Evolutionary conservation across 1,140 invertebrate species (phyloP).

Genomic region (Drosophila arizonae): DNA sequence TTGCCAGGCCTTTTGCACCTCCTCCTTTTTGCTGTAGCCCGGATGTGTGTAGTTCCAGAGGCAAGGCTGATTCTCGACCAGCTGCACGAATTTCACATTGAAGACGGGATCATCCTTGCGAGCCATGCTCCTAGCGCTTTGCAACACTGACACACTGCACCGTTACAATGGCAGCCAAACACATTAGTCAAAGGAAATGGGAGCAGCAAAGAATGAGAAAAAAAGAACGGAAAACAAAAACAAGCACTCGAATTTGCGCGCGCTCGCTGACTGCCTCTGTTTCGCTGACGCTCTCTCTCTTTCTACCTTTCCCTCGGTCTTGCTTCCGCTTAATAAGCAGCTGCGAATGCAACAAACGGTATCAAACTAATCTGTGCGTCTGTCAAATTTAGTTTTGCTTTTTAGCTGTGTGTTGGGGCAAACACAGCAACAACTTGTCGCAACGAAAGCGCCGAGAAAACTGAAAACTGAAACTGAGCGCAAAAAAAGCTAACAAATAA

Average conservation of each 20-base stretch:
- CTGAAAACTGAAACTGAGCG: constrained; percentile 56
- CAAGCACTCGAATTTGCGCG: constrained; percentile 20
- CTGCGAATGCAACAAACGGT: constrained; percentile 21
- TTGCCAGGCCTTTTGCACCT: constrained; percentile 78
- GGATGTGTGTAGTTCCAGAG: constrained; percentile 78
- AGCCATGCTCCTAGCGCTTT: constrained; percentile 46
- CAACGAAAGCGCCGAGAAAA: constrained; percentile 73
- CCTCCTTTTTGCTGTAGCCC: constrained; percentile 80
- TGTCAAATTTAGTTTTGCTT: constrained; percentile 1
- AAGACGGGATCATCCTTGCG: constrained; percentile 82
- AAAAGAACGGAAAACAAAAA: no score
- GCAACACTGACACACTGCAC: constrained; percentile 47
- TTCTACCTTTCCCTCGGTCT: no score
- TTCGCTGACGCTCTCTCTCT: background rate
- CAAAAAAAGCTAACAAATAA: constrained; percentile 69
- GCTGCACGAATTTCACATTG: constrained; percentile 78
- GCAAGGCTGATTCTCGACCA: constrained; percentile 72
- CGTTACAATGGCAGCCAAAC: background rate
- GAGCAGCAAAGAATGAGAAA: no score
- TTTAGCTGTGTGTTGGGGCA: constrained; percentile 1
- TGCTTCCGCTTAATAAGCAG: no score
- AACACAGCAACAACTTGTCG: constrained; percentile 62
- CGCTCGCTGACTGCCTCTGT: constrained; percentile 2
- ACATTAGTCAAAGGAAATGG: constrained; percentile 1
- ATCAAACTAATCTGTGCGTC: background rate